Evolutionary conservation across 2,888 invertebrate genomes (phyloP).

Genomic region (Lordiphosa fenestrarum): DNA sequence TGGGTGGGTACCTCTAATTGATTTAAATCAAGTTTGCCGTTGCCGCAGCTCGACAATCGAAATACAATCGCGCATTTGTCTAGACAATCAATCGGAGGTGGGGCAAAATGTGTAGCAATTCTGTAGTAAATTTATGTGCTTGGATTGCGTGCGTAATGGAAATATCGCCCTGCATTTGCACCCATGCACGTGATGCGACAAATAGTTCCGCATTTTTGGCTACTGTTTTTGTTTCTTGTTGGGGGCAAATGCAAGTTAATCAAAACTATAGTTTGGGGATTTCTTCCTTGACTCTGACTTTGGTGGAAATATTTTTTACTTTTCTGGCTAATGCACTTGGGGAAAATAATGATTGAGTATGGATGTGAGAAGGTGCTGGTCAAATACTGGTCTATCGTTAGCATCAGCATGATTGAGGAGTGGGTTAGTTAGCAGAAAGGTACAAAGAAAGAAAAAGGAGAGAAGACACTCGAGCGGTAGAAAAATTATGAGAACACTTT

Average conservation of each 20-base stretch:
- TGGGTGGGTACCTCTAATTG: constrained; percentile 46
- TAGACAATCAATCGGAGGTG: constrained; percentile 57
- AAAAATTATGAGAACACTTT: no score
- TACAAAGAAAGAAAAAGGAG: no score
- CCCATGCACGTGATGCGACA: constrained; percentile 72
- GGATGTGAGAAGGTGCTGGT: no score
- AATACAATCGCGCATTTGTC: constrained; percentile 46
- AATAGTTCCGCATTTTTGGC: constrained; percentile 67
- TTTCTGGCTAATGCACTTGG: constrained; percentile 2
- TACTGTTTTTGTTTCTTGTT: constrained; percentile 14
- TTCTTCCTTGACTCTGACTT: constrained; percentile 32
- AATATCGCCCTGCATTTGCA: constrained; percentile 59
- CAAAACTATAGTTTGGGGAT: constrained; percentile 41
- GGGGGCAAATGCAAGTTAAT: constrained; percentile 59
- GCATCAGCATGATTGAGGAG: no score
- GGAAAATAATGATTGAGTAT: not conserved
- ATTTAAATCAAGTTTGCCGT: constrained; percentile 72
- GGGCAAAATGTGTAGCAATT: constrained; percentile 15
- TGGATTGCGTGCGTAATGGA: constrained; percentile 64
- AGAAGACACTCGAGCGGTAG: no score
- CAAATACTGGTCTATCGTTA: no score
- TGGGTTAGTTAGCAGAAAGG: no score
- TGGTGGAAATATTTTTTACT: constrained; percentile 14
- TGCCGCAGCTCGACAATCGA: constrained; percentile 34
- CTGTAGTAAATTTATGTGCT: constrained; percentile 37